Conservation (phyloP, 2,113 vertebrate species). For the Cyrtonyx montezumae region DNA sequence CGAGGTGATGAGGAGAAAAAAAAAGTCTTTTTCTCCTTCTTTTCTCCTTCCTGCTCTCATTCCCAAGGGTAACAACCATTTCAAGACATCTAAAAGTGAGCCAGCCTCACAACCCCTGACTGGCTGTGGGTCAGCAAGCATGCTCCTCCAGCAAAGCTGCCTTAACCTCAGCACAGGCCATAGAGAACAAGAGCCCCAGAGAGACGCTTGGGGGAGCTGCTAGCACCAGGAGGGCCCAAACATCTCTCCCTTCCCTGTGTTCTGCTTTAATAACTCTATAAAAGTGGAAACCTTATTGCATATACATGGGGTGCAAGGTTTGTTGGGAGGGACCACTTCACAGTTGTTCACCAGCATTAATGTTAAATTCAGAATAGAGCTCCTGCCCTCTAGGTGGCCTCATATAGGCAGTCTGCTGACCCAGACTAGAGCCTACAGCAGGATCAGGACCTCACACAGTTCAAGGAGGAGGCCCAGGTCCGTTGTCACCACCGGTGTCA, state of each 20-base stretch:
- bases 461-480: background rate
- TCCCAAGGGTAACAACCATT: background rate
- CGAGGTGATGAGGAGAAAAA: background rate
- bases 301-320: background rate
- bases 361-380: background rate
- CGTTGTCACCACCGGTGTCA: background rate
- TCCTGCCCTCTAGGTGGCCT: background rate
- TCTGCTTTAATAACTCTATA: background rate
- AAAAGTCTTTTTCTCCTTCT: background rate
- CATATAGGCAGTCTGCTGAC: background rate
- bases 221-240: background rate
- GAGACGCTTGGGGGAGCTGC: accelerated
- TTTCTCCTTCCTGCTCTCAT: background rate
- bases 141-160: background rate
- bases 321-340: background rate
- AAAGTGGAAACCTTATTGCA: background rate
- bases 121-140: background rate
- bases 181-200: background rate
- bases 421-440: background rate
- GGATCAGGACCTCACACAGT: background rate
- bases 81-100: background rate
- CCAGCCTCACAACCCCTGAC: accelerated
- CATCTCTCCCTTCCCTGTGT: background rate
- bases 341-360: background rate
- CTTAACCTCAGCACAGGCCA: background rate